A percentile compares a stretch with the other conserved stretches of the same genome.
These are phyloP conservation scores for Sarcoramphus papa DNA, from an alignment of 2,797 vertebrate genomes.

Conservation along the genomic window DNA sequence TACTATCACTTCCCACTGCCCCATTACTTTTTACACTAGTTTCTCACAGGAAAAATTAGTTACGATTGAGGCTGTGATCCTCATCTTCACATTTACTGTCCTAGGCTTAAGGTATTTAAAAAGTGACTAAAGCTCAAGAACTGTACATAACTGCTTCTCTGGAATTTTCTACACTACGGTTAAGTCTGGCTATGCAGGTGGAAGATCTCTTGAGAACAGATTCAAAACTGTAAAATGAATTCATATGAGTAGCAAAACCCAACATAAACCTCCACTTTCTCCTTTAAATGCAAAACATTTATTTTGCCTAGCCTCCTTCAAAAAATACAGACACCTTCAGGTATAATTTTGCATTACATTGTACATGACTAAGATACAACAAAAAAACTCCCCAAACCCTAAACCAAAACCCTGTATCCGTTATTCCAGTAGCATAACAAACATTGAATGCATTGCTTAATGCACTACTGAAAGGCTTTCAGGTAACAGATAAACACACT, in stretches of 20 bases:
- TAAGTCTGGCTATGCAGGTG: background rate
- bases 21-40: background rate
- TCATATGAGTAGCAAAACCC: background rate
- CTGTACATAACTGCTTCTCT: background rate
- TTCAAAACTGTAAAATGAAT: background rate
- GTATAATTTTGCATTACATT: background rate
- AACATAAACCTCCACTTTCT: background rate
- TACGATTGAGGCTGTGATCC: background rate
- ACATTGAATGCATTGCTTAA: background rate
- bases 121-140: background rate
- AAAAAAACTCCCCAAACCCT: background rate
- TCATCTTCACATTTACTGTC: background rate
- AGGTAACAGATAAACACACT: background rate
- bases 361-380: background rate
- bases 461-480: background rate
- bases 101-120: background rate
- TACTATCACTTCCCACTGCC: background rate
- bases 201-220: background rate
- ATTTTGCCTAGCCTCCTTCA: background rate
- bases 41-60: background rate
- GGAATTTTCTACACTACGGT: background rate
- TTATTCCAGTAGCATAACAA: background rate
- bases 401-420: background rate
- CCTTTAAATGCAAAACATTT: background rate
- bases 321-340: background rate